Conservation (phyloP, 2,113 vertebrate genomes). For the Pao palembangensis region DNA sequence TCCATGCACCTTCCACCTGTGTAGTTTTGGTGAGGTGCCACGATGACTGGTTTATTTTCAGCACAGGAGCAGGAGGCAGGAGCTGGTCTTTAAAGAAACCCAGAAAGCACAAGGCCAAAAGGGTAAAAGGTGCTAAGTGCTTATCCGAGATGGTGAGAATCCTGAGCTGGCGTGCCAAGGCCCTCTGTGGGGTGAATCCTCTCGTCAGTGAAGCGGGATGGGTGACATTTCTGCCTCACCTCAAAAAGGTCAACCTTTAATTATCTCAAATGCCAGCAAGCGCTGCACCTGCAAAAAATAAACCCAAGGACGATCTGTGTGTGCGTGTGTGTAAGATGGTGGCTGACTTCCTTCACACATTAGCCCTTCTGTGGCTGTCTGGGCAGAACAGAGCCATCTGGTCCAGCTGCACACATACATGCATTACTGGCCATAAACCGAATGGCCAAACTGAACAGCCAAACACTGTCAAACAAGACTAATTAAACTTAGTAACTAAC, state of each 20-base stretch:
- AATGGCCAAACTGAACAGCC: no score
- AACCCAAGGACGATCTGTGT: constrained; percentile 36
- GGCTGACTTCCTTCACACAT: constrained; percentile 33
- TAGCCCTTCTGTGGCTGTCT: constrained; percentile 47
- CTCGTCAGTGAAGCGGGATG: constrained; percentile 58
- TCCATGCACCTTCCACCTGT: constrained; percentile 26
- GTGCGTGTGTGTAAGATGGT: constrained; percentile 25
- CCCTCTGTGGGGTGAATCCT: constrained; percentile 57
- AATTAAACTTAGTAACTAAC: constrained; percentile 15
- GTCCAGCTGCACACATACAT: constrained; percentile 40
- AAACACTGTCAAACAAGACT: no score
- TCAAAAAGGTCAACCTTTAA: constrained; percentile 74
- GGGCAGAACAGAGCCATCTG: constrained; percentile 66
- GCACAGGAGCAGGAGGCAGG: constrained; percentile 20
- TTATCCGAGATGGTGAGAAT: constrained; percentile 45
- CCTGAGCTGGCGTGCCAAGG: constrained; percentile 43
- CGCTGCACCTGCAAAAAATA: constrained; percentile 65
- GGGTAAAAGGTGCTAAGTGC: constrained; percentile 67
- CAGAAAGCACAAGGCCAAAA: constrained; percentile 22
- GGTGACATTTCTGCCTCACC: constrained; percentile 73
- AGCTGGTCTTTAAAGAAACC: constrained; percentile 36
- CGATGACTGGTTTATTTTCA: no score
- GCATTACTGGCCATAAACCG: constrained; percentile 16
- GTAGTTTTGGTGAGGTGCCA: neutral
- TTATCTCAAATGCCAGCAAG: constrained; percentile 74